These are phyloP conservation scores for Parelbella ahira DNA, from an alignment of 2,888 invertebrate species.

Conservation along the genomic window DNA sequence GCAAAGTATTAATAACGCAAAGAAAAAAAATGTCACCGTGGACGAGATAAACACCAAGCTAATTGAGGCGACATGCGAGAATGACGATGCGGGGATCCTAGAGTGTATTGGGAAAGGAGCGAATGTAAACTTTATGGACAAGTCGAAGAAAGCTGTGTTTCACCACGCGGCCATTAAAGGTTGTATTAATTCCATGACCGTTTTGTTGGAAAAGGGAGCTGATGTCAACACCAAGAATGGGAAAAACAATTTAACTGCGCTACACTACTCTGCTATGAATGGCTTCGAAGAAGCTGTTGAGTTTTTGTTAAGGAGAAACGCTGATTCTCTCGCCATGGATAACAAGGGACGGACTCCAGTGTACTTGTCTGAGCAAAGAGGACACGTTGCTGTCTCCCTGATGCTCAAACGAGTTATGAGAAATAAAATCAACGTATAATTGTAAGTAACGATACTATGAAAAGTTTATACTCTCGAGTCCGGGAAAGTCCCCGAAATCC, in stretches of 20 bases:
- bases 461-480: too few species aligned
- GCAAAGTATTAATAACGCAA: too few species aligned
- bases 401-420: too few species aligned
- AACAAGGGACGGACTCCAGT: neutral
- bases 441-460: too few species aligned
- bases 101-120: too few species aligned
- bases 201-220: constrained; percentile 11
- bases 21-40: too few species aligned
- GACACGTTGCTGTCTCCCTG: too few species aligned
- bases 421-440: too few species aligned
- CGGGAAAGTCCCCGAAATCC: too few species aligned
- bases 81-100: too few species aligned
- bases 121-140: constrained; percentile 8
- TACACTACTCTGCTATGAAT: constrained; percentile 20
- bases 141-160: constrained; percentile 10
- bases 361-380: too few species aligned
- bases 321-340: constrained; percentile 4
- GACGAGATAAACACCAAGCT: constrained; percentile 6
- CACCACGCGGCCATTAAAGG: constrained; percentile 18
- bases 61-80: too few species aligned
- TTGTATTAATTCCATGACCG: neutral
- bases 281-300: constrained; percentile 8
- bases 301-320: constrained; percentile 10
- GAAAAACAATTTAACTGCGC: constrained; percentile 15
- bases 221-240: constrained; percentile 10